Evolutionary conservation across 2,888 invertebrate genomes (phyloP).

Genomic region (Tiliacea citrago): DNA sequence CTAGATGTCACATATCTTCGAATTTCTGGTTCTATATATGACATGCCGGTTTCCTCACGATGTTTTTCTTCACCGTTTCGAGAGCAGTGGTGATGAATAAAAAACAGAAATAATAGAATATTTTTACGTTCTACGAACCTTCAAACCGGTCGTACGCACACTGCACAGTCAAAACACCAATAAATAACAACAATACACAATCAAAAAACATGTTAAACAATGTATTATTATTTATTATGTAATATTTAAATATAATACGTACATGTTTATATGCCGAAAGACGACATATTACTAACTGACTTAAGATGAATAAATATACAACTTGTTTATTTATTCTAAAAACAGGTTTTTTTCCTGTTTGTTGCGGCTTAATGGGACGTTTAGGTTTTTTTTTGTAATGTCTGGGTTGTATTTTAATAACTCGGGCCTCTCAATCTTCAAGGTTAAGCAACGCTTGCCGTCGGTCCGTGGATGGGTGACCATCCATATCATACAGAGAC

Average conservation of each 20-base stretch:
- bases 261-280: slow-evolving; percentile 10
- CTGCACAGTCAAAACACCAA: slow-evolving; percentile 10
- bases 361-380: neutral
- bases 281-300: slow-evolving; percentile 5
- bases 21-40: too few relatives aligned
- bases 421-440: neutral
- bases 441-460: neutral
- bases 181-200: neutral
- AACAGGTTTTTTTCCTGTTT: slow-evolving; percentile 36
- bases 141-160: slow-evolving; percentile 24
- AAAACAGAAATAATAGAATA: too few relatives aligned
- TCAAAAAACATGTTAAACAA: slow-evolving; percentile 1
- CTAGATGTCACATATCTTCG: too few relatives aligned
- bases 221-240: neutral
- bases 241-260: neutral
- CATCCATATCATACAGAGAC: neutral
- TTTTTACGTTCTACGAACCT: slow-evolving; percentile 18
- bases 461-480: neutral
- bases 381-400: slow-evolving; percentile 4
- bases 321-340: neutral
- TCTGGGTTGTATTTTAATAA: slow-evolving; percentile 5
- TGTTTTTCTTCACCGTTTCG: too few relatives aligned
- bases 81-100: too few relatives aligned
- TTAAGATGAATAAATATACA: too few relatives aligned
- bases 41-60: too few relatives aligned